These are phyloP conservation scores for Scaptodrosophila latifasciaeformis DNA, from an alignment of 2,888 invertebrate species.

Conservation along the genomic window DNA sequence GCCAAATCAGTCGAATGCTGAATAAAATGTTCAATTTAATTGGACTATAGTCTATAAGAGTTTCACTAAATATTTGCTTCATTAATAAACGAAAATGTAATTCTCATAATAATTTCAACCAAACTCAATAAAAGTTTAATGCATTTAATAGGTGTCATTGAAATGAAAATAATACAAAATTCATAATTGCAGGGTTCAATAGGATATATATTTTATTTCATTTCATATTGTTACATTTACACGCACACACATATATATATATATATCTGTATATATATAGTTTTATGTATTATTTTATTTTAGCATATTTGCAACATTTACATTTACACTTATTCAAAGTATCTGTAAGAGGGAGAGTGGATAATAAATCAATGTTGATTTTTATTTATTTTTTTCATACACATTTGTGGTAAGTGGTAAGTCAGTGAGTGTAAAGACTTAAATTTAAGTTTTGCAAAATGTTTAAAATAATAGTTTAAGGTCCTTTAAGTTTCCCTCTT, in stretches of 20 bases:
- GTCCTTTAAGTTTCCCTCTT: too few species aligned
- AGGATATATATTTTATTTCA: constrained; percentile 50
- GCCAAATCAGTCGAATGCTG: too few species aligned
- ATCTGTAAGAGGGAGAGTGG: neutral
- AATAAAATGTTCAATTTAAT: too few species aligned
- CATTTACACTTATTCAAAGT: constrained; percentile 3
- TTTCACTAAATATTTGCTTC: neutral
- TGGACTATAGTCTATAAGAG: constrained; percentile 3
- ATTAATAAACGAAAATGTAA: too few species aligned
- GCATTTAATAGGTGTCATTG: too few species aligned
- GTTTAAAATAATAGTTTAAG: too few species aligned
- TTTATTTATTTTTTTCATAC: neutral
- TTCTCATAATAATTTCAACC: too few species aligned
- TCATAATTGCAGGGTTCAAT: constrained; percentile 58
- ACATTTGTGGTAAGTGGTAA: too few species aligned
- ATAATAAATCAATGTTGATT: constrained; percentile 2
- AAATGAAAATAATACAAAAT: too few species aligned
- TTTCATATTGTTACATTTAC: constrained; percentile 27
- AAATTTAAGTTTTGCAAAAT: too few species aligned
- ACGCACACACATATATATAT: constrained; percentile 25
- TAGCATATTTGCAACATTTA: constrained; percentile 29
- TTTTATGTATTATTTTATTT: constrained; percentile 14
- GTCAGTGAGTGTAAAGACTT: too few species aligned
- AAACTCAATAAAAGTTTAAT: neutral
- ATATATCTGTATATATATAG: constrained; percentile 14